A percentile compares a stretch with the other conserved stretches of the same genome.
Evolutionary conservation across 2,888 invertebrate species (phyloP).

Genomic region (Oligia latruncula): DNA sequence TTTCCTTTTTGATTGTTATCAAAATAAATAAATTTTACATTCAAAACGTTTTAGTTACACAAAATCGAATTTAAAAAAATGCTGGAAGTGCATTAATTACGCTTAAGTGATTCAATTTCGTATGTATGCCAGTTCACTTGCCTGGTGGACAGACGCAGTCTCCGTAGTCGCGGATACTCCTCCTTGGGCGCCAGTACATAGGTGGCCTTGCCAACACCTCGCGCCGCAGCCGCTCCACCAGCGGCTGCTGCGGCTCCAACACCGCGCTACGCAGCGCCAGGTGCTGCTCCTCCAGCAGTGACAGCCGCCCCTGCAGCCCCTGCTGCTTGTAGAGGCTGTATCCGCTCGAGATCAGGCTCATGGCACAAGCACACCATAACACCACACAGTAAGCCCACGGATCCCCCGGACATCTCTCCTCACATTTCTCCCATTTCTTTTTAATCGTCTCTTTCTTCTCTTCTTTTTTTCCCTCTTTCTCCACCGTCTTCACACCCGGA

Average conservation of each 20-base stretch:
- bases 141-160: constrained; percentile 94
- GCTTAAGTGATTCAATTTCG: background rate
- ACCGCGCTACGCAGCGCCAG: constrained; percentile 88
- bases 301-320: constrained; percentile 87
- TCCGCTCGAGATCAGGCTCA: constrained; percentile 91
- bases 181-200: constrained; percentile 79
- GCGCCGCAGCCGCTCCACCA: constrained; percentile 89
- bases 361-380: constrained; percentile 92
- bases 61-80: background rate
- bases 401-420: constrained; percentile 82
- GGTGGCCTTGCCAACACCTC: constrained; percentile 86
- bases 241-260: constrained; percentile 87
- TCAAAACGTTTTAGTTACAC: background rate
- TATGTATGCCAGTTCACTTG: constrained; percentile 70
- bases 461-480: constrained; percentile 74
- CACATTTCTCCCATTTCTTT: constrained; percentile 82
- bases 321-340: constrained; percentile 91
- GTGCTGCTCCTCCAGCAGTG: constrained; percentile 90
- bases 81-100: background rate
- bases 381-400: constrained; percentile 88
- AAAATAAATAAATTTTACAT: background rate
- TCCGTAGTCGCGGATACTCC: constrained; percentile 90
- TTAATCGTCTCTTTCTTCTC: constrained; percentile 75
- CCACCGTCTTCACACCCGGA: constrained; percentile 76
- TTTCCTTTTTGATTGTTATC: background rate